A percentile compares a stretch with the other conserved stretches of the same genome.
Conservation (phyloP, 2,797 vertebrate genomes). For the Chelmon rostratus region DNA sequence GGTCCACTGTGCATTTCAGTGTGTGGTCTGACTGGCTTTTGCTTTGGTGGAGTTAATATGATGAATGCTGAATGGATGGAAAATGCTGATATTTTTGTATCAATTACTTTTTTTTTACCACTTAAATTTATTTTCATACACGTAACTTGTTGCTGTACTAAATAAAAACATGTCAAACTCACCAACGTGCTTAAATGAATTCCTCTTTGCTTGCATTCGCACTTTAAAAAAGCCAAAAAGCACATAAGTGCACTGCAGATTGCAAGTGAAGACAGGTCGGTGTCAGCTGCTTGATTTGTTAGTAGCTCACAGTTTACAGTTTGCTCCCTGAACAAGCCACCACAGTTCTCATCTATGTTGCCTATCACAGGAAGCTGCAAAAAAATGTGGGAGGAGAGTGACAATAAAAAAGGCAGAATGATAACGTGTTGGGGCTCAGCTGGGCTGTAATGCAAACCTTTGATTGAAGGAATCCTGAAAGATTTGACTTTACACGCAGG, state of each 20-base stretch:
- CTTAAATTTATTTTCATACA: conserved; percentile 72
- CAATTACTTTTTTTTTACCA: conserved; percentile 18
- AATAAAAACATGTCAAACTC: conserved; percentile 53
- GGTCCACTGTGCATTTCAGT: conserved; percentile 14
- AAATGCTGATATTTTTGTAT: conserved; percentile 57
- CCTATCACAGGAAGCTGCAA: neutral
- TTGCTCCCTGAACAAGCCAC: neutral
- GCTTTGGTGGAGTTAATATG: conserved; percentile 16
- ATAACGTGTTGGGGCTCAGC: conserved; percentile 30
- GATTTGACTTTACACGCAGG: conserved; percentile 7
- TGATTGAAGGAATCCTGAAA: conserved; percentile 10
- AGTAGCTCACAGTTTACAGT: neutral
- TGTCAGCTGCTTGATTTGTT: neutral
- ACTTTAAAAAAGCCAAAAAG: neutral
- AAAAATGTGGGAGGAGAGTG: conserved; percentile 19
- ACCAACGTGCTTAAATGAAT: neutral
- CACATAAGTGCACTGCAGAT: neutral
- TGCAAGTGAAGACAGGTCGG: too few relatives aligned
- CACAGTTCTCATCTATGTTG: neutral
- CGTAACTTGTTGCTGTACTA: conserved; percentile 9
- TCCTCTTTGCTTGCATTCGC: neutral
- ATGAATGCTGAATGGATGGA: conserved; percentile 52
- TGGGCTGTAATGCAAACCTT: conserved; percentile 18
- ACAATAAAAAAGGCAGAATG: neutral
- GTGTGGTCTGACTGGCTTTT: conserved; percentile 31